These are phyloP conservation scores for Scarus forsteni DNA, from an alignment of 2,797 vertebrate species.

Conservation along the genomic window DNA sequence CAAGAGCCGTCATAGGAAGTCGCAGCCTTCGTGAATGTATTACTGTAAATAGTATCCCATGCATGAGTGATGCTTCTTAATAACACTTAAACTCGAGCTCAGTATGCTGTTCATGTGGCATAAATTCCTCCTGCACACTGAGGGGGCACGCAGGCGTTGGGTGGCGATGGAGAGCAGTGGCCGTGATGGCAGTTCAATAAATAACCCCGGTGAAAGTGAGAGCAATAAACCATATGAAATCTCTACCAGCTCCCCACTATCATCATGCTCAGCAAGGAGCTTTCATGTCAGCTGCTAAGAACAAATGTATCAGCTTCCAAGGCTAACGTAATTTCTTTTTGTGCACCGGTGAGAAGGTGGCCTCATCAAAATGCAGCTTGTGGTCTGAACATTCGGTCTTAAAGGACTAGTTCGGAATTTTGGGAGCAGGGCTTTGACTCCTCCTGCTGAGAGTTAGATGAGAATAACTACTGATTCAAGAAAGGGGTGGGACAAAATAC, in stretches of 20 bases:
- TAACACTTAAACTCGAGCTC: slow-evolving; percentile 77
- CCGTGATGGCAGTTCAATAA: slow-evolving; percentile 81
- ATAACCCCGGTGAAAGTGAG: slow-evolving; percentile 80
- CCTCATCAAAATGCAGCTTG: slow-evolving; percentile 17
- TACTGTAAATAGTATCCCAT: slow-evolving; percentile 78
- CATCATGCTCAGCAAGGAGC: slow-evolving; percentile 66
- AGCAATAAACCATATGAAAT: slow-evolving; percentile 83
- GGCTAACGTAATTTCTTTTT: slow-evolving; percentile 50
- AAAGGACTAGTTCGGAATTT: slow-evolving; percentile 4
- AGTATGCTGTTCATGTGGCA: slow-evolving; percentile 68
- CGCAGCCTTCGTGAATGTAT: slow-evolving; percentile 65
- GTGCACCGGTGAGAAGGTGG: slow-evolving; percentile 19
- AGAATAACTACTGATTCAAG: background rate
- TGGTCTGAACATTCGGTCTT: slow-evolving; percentile 4
- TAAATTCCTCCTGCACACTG: slow-evolving; percentile 77
- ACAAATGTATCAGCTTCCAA: slow-evolving; percentile 62
- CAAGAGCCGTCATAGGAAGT: slow-evolving; percentile 66
- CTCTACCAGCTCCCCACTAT: slow-evolving; percentile 65
- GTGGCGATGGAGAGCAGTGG: slow-evolving; percentile 71
- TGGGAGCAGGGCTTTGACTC: background rate
- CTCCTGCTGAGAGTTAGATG: background rate
- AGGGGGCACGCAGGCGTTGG: slow-evolving; percentile 59
- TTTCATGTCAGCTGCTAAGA: slow-evolving; percentile 59
- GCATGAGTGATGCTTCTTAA: slow-evolving; percentile 81
- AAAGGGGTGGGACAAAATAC: too few relatives aligned